Evolutionary conservation across 1,140 invertebrate species (phyloP).

Genomic region (Dendroctonus valens): DNA sequence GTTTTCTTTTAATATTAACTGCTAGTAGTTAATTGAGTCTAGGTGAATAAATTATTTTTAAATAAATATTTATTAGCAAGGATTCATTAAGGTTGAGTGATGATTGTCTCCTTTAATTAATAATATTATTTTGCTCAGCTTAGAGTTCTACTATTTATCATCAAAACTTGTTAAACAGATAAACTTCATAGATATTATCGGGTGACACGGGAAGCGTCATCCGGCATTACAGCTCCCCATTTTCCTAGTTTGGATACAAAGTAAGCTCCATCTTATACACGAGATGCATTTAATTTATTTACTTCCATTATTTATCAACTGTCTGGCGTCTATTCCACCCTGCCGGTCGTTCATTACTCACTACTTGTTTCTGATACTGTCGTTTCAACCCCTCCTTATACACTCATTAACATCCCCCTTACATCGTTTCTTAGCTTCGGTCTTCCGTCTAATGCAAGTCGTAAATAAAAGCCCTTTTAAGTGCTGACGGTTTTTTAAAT

Average conservation of each 20-base stretch:
- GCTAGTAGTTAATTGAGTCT: too few relatives aligned
- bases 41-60: too few relatives aligned
- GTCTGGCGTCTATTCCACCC: conserved; percentile 18
- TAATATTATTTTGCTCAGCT: too few relatives aligned
- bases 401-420: conserved; percentile 28
- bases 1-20: too few relatives aligned
- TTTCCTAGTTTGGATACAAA: background rate
- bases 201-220: background rate
- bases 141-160: too few relatives aligned
- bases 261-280: conserved; percentile 11
- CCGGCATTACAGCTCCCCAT: too few relatives aligned
- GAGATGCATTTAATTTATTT: conserved; percentile 29
- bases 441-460: conserved; percentile 14
- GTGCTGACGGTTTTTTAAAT: conserved; percentile 16
- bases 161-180: too few relatives aligned
- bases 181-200: too few relatives aligned
- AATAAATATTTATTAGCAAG: too few relatives aligned
- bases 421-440: conserved; percentile 24
- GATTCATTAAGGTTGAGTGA: too few relatives aligned
- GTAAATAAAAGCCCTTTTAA: conserved; percentile 24
- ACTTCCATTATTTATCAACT: conserved; percentile 27
- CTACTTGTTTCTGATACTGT: conserved; percentile 31
- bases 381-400: conserved; percentile 25
- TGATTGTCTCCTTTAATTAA: too few relatives aligned
- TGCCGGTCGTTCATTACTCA: conserved; percentile 22